Base-by-base conservation (phyloP, 2,888 invertebrate genomes). In the Ophion costatus region DNA sequence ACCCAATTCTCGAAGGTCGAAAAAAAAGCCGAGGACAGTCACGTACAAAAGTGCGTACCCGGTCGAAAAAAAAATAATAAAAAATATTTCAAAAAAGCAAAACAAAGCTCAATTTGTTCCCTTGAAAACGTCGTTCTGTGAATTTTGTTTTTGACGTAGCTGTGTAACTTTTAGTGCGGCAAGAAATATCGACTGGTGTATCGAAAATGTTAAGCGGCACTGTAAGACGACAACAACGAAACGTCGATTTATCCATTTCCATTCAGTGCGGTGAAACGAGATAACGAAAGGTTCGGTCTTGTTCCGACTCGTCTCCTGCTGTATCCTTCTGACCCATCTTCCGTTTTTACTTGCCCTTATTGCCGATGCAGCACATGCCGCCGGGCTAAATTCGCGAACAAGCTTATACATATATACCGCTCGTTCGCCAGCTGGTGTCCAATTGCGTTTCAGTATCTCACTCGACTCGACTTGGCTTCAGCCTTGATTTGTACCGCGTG, bases 241-340 rank as follows among this genome's bases (percentile, higher is more conserved):
- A 74, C 75, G 61, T 11, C 73, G 80, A 74, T 85, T 82, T 57
- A 56, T 14, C 75, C 69, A 82, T 85, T 82, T 80, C 38, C 76
- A 71, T 73, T 51, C 73, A 51, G 59, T 42, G 59, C 24, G 42
- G 38, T 38, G 29, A 17, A 73, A 51, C 45, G 22, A 59, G 29
- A 74, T 73, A 33, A 33, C 29, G 9, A 45, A 67, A 82, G 76
- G 29, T 20, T 51, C 29, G 24, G 17, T 42, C 51, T 64, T 75
- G 51, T 69, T 75, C 63, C 4, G 57, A 38, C 45, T 80, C 63
- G 20, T 64, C 59, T 59, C 33, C 22, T 38, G 17, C 56, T 71
- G 45, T 45, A 45, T 57, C 45, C 33, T 24, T 67, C 61, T 75
- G 57, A 80, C 20, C 42, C 57, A 38, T 73, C 64, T 22, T 45